Percentiles rank a stretch among this genome's conserved stretches.
Evolutionary conservation across 2,888 invertebrate genomes (phyloP).

Genomic region (Cantharis rufa): DNA sequence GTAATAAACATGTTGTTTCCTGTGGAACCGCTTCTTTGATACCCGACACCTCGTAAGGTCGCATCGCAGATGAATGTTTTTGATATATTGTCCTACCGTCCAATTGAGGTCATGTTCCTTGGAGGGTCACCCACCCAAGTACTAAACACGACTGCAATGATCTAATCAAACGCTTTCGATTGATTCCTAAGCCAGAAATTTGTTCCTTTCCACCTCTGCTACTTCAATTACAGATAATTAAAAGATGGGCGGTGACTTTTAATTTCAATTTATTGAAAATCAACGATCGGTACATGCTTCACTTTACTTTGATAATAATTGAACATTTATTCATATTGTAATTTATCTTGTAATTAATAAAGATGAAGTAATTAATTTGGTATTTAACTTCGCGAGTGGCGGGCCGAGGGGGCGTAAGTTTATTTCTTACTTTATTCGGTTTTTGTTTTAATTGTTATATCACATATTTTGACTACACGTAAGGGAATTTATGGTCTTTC

Average conservation of each 20-base stretch:
- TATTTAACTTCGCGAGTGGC: not conserved
- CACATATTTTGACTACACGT: not conserved
- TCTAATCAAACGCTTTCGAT: too few species aligned
- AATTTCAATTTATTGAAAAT: not conserved
- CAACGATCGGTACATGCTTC: not conserved
- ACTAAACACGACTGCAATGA: too few species aligned
- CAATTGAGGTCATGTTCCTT: too few species aligned
- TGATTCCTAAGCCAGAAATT: not conserved
- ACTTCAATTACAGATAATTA: not conserved
- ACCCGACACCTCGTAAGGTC: too few species aligned
- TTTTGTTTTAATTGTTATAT: not conserved
- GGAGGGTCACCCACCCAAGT: too few species aligned
- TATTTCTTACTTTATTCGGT: not conserved
- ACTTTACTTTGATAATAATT: not conserved
- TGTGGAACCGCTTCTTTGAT: too few species aligned
- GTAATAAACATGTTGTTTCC: too few species aligned
- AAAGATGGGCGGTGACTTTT: not conserved
- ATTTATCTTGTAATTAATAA: not conserved
- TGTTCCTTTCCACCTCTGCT: not conserved
- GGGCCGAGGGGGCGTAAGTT: not conserved
- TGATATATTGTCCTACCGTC: too few species aligned
- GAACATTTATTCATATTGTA: not conserved
- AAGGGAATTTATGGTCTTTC: slow-evolving; percentile 12
- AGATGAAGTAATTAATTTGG: not conserved
- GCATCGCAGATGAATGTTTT: too few species aligned